A percentile compares a stretch with the other conserved stretches of the same genome.
phyloP scores from a whole-genome alignment of 2,797 vertebrate genomes.

The Silurus aristotelis region DNA sequence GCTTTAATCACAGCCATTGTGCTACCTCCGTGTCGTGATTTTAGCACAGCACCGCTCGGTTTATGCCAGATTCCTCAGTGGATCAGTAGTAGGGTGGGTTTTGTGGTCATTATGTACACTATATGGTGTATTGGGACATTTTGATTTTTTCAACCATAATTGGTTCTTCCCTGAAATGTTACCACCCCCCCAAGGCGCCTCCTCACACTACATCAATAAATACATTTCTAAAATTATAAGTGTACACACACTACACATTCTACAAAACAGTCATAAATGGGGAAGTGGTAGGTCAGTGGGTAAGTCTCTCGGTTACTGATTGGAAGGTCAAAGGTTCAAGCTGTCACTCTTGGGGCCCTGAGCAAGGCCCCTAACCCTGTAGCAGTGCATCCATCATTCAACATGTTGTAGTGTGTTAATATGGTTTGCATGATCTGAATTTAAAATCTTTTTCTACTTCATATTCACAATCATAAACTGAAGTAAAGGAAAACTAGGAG shows the following conservation, averaged over 20 bases:
- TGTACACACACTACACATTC: background rate
- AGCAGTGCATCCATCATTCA: background rate
- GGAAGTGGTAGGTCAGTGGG: too few species aligned
- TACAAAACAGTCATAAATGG: background rate
- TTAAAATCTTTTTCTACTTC: background rate
- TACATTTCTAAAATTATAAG: too few species aligned
- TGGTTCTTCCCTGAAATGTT: too few species aligned
- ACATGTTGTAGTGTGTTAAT: background rate
- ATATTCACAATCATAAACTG: background rate
- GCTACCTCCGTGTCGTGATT: conserved; percentile 11
- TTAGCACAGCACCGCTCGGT: background rate
- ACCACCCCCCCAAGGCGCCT: too few species aligned
- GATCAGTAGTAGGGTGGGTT: background rate
- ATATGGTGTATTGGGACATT: too few species aligned
- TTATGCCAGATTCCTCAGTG: background rate
- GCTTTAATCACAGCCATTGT: conserved; percentile 43
- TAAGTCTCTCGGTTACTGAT: too few species aligned
- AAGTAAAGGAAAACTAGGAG: background rate
- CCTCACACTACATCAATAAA: too few species aligned
- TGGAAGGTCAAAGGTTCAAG: too few species aligned
- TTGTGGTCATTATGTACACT: background rate
- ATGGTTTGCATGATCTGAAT: background rate
- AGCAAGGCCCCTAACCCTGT: too few species aligned
- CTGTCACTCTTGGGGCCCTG: too few species aligned
- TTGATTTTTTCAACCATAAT: too few species aligned